phyloP scores from a whole-genome alignment of 2,888 invertebrate genomes.

The Dichetophora obliterata region DNA sequence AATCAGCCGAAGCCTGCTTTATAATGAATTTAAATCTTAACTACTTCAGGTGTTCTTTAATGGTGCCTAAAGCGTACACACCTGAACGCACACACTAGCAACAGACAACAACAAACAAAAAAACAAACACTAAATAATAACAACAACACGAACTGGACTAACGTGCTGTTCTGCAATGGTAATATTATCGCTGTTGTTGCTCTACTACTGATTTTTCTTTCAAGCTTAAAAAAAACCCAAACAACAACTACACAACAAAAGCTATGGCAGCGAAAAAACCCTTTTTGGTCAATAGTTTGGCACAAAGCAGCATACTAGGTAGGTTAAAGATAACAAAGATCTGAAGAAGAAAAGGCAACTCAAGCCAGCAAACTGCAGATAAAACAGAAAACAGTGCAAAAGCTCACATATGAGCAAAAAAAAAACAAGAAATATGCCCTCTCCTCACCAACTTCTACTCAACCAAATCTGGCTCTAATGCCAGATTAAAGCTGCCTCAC shows the following conservation, averaged over 20 bases:
- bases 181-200: too few relatives aligned
- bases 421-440: background rate
- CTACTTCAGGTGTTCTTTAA: slow-evolving; percentile 37
- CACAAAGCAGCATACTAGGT: background rate
- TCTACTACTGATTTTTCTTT: too few relatives aligned
- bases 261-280: background rate
- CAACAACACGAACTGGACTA: background rate
- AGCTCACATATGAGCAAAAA: background rate
- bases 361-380: background rate
- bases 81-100: background rate
- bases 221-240: too few relatives aligned
- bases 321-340: background rate
- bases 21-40: slow-evolving; percentile 26
- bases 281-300: background rate
- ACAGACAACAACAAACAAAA: background rate
- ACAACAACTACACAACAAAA: too few relatives aligned
- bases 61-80: slow-evolving; percentile 20
- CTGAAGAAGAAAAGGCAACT: background rate
- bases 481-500: background rate
- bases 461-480: background rate
- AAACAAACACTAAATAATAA: background rate
- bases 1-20: slow-evolving; percentile 16
- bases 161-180: too few relatives aligned
- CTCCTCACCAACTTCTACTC: background rate
- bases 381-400: background rate